Percentiles rank a stretch among this genome's conserved stretches.
Evolutionary conservation across 2,113 vertebrate species (phyloP).

Genomic region (Leptobrachium ailaonicum): DNA sequence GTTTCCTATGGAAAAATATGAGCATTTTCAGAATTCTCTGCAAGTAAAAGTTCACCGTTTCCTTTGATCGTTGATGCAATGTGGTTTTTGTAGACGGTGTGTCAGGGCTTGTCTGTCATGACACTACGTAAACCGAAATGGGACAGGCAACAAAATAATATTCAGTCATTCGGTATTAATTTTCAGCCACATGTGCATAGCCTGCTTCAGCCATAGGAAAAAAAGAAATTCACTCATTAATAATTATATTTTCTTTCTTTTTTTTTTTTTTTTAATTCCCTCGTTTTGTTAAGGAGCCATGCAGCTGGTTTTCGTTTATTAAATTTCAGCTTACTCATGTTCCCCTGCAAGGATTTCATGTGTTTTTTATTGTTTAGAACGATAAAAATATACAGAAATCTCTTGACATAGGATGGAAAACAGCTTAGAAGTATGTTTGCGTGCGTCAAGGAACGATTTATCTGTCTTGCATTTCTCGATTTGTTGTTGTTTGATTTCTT

Average conservation of each 20-base stretch:
- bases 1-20: no score
- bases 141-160: neutral
- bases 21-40: no score
- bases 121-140: neutral
- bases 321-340: neutral
- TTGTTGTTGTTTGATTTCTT: neutral
- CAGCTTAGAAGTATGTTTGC: neutral
- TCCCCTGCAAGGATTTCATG: conserved; percentile 8
- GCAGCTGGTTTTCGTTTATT: conserved; percentile 23
- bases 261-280: neutral
- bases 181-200: neutral
- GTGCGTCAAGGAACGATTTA: conserved; percentile 5
- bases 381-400: conserved; percentile 7
- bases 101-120: no score
- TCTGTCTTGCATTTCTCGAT: neutral
- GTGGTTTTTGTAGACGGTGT: no score
- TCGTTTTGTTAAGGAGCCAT: neutral
- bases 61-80: no score
- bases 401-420: neutral
- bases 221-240: no score
- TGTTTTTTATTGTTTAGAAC: conserved; percentile 13
- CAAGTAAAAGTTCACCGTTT: no score
- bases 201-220: neutral
- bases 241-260: neutral
- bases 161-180: neutral